Evolutionary conservation across 1,140 invertebrate genomes (phyloP).

Genomic region (Zaprionus capensis): DNA sequence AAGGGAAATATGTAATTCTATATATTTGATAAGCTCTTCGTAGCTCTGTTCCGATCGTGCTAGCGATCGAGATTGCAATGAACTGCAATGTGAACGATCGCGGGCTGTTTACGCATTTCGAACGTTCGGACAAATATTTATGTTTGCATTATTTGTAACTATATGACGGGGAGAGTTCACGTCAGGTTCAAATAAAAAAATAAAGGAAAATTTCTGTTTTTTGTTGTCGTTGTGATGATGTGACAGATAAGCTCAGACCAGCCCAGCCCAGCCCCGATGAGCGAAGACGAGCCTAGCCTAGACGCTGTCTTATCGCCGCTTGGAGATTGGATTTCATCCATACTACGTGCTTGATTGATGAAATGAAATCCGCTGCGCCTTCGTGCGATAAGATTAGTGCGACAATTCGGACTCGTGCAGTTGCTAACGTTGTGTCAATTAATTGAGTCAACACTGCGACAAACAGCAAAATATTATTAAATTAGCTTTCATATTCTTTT

Average conservation of each 20-base stretch:
- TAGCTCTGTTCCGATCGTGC: slow-evolving; percentile 42
- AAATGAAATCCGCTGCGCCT: slow-evolving; percentile 3
- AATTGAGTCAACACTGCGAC: not conserved
- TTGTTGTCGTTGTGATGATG: not conserved
- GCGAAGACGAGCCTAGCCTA: not conserved
- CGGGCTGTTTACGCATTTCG: slow-evolving; percentile 17
- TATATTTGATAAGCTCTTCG: not conserved
- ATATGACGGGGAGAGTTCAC: slow-evolving; percentile 53
- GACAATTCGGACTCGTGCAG: slow-evolving; percentile 16
- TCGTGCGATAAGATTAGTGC: slow-evolving; percentile 14
- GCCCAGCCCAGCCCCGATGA: not conserved
- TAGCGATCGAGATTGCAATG: slow-evolving; percentile 51
- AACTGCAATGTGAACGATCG: slow-evolving; percentile 14
- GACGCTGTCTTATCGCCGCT: slow-evolving; percentile 35
- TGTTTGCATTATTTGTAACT: slow-evolving; percentile 35
- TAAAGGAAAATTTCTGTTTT: slow-evolving; percentile 51
- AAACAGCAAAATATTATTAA: not conserved
- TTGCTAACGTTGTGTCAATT: slow-evolving; percentile 1
- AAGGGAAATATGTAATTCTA: not conserved
- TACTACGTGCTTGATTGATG: slow-evolving; percentile 5
- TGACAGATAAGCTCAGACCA: slow-evolving; percentile 1
- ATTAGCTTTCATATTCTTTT: not conserved
- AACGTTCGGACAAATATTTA: slow-evolving; percentile 22
- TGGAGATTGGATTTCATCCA: slow-evolving; percentile 42
- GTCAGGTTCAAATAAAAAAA: slow-evolving; percentile 24